These are phyloP conservation scores for Drosophila acutilabella DNA, from an alignment of 2,888 invertebrate species.

Conservation along the genomic window DNA sequence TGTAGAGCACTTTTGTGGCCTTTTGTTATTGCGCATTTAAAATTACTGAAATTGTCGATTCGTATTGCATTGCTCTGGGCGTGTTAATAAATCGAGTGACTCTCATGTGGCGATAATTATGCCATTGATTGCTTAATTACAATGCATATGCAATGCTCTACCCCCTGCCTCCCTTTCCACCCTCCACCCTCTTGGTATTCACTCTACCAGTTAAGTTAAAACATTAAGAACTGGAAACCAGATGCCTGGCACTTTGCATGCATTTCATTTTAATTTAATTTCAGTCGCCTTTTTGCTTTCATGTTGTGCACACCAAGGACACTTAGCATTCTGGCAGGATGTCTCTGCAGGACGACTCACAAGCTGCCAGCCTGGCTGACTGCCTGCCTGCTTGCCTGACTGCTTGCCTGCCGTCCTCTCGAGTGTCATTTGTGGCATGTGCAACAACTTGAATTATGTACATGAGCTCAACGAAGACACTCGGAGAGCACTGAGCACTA, in stretches of 20 bases:
- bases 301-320: slow-evolving; percentile 69
- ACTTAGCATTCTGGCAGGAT: slow-evolving; percentile 52
- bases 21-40: slow-evolving; percentile 61
- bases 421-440: slow-evolving; percentile 74
- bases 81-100: slow-evolving; percentile 78
- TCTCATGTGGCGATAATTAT: slow-evolving; percentile 80
- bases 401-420: slow-evolving; percentile 40
- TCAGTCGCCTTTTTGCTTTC: slow-evolving; percentile 76
- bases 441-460: slow-evolving; percentile 80
- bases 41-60: slow-evolving; percentile 58
- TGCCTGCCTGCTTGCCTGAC: neutral
- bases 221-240: slow-evolving; percentile 15
- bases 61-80: slow-evolving; percentile 53
- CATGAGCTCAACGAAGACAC: slow-evolving; percentile 62
- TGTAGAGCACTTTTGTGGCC: slow-evolving; percentile 35
- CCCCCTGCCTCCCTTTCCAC: neutral
- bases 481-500: slow-evolving; percentile 18
- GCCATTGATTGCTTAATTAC: slow-evolving; percentile 80
- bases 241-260: slow-evolving; percentile 74
- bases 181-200: neutral
- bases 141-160: slow-evolving; percentile 66
- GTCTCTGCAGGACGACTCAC: slow-evolving; percentile 11
- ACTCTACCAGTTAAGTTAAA: slow-evolving; percentile 47
- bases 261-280: slow-evolving; percentile 79
- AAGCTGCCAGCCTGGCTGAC: neutral